These are phyloP conservation scores for Neogobius melanostomus DNA, from an alignment of 2,113 vertebrate genomes.

Conservation along the genomic window DNA sequence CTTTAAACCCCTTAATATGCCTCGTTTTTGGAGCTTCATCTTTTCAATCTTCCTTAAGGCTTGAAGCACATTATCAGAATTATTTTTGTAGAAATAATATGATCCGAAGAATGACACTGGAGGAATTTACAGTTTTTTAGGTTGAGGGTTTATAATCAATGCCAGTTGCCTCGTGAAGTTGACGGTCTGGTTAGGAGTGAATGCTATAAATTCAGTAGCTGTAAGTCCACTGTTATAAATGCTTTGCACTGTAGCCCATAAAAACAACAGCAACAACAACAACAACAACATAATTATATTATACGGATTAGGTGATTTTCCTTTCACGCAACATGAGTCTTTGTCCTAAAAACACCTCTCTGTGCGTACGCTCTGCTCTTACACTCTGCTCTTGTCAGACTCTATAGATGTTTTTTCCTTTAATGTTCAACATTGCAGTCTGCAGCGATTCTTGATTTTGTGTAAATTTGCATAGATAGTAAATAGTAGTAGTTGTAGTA, in stretches of 20 bases:
- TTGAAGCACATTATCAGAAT: background rate
- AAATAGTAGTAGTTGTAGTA: too few species aligned
- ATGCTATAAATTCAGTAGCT: too few species aligned
- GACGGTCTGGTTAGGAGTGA: background rate
- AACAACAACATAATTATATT: background rate
- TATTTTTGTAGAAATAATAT: background rate
- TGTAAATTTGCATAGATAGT: too few species aligned
- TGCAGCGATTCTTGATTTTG: too few species aligned
- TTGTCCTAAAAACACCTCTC: background rate
- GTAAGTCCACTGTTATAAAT: too few species aligned
- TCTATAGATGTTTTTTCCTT: background rate
- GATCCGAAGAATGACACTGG: background rate
- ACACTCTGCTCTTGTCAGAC: background rate
- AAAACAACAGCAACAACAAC: too few species aligned
- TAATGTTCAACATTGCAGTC: too few species aligned
- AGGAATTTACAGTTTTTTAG: background rate
- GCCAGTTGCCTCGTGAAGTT: background rate
- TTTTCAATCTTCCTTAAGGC: background rate
- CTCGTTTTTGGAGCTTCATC: background rate
- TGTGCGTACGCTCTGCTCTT: background rate
- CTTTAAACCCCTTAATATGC: constrained; percentile 11
- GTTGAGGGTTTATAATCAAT: background rate
- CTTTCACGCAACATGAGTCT: background rate
- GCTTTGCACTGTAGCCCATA: too few species aligned
- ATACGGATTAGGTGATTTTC: background rate